Evolutionary conservation across 2,113 vertebrate species (phyloP).

Genomic region (Odobenus rosmarus): DNA sequence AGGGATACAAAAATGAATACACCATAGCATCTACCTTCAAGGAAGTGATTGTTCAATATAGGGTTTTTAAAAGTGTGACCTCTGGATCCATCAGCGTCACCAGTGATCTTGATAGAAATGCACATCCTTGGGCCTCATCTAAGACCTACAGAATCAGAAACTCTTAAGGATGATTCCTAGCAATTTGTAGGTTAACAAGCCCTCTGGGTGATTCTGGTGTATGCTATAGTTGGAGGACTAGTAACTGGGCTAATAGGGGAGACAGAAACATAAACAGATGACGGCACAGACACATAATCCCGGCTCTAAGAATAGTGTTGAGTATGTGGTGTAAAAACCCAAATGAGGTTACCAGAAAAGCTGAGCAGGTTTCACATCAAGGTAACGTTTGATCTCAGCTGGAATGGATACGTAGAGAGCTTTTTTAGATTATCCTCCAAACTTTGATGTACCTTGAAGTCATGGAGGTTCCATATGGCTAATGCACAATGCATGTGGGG

Average conservation of each 20-base stretch:
- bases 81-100: neutral
- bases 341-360: neutral
- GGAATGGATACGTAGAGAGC: neutral
- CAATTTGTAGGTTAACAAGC: neutral
- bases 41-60: neutral
- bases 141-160: neutral
- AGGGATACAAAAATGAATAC: neutral
- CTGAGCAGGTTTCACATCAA: neutral
- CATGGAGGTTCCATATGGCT: neutral
- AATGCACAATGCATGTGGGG: neutral
- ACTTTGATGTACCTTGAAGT: neutral
- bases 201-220: neutral
- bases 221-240: rapidly evolving
- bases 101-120: neutral
- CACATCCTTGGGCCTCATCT: neutral
- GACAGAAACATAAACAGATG: neutral
- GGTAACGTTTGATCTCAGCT: neutral
- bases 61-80: neutral
- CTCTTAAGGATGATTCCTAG: neutral
- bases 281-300: neutral
- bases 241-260: neutral
- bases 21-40: neutral
- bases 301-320: neutral
- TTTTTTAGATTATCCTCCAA: neutral
- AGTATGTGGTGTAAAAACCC: neutral